Evolutionary conservation across 2,888 invertebrate genomes (phyloP), one percentile per base, ranked within the genome.

Genomic region (Dryocosmus kuriphilus): DNA sequence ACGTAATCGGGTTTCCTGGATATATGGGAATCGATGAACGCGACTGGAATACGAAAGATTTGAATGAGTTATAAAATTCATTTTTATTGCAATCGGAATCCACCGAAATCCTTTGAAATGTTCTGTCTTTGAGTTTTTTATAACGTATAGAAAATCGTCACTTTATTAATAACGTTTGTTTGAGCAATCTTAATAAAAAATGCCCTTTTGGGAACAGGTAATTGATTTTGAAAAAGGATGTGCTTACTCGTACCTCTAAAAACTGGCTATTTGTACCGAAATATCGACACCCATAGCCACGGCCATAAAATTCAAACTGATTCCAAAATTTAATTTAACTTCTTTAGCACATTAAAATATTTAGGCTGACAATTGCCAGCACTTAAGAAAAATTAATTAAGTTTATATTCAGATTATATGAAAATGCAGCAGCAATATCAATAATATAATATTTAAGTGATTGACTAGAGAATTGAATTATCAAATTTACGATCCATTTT

Each of bases 51-150:
- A 71, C 71, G 71, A 22, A 71, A 71, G 71, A 71, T 51, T 71
- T 71, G 71, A 71, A 51, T 71, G 71, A 71, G 71, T 71, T 71
- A 71, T 71, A 71, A 71, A 71, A 71, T 71, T 71, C 71, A 51
- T 71, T 71, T 71, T 71, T 71, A 71, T 71, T 71, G 71, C 71
- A 71, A 71, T 71, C 51, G 71, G 46, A 71, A 51, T 71, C 51
- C 27, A 71, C 19, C 51, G 67, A 51, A 67, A 67, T 67, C 67
- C 67, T 46, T 67, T 46, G 46, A 67, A 71, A 71, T 51, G 14
- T 41, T 71, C 67, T 67, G 27, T 67, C 46, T 41, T 65, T 24
- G 19, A 14, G 14, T 57, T 57, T 57, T 57, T 57, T 14, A 57
- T 24, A 57, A 57, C 24, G 57, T 24, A 24, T 6, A 57, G 24